phyloP scores from a whole-genome alignment of 2,113 vertebrate genomes.

The Pycnonotus jocosus region DNA sequence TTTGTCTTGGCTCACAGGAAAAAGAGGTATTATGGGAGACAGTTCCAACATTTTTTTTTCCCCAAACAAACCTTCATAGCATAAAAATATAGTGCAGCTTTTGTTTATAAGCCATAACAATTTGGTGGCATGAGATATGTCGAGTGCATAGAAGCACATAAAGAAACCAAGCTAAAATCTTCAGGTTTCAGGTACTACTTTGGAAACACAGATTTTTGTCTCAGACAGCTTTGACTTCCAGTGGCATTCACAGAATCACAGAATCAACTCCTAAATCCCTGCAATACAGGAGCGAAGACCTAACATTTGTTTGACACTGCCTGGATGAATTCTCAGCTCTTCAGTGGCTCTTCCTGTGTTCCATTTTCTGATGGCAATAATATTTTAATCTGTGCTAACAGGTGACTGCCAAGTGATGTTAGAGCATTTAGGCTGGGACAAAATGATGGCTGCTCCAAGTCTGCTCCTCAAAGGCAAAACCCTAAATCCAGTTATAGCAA shows the following conservation, averaged over 20 bases:
- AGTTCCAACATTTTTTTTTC: background rate
- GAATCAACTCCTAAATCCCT: background rate
- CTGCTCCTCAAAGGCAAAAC: background rate
- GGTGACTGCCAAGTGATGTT: background rate
- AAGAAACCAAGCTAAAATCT: background rate
- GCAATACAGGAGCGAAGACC: background rate
- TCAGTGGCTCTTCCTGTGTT: background rate
- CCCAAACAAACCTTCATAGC: background rate
- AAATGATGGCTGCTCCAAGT: background rate
- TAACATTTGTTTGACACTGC: background rate
- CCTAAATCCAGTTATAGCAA: background rate
- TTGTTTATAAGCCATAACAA: background rate
- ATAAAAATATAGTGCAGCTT: background rate
- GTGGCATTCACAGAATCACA: background rate
- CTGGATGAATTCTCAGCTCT: background rate
- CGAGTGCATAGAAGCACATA: background rate
- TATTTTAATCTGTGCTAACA: background rate
- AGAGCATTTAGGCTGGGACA: background rate
- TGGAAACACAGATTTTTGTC: background rate
- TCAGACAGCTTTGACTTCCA: background rate
- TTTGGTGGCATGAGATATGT: background rate
- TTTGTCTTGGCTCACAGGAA: background rate
- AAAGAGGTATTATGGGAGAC: background rate
- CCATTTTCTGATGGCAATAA: background rate
- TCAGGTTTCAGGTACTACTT: background rate